Evolutionary conservation across 2,888 invertebrate species (phyloP), one percentile per base, ranked within the genome.

Genomic region (Drosophila tripunctata): DNA sequence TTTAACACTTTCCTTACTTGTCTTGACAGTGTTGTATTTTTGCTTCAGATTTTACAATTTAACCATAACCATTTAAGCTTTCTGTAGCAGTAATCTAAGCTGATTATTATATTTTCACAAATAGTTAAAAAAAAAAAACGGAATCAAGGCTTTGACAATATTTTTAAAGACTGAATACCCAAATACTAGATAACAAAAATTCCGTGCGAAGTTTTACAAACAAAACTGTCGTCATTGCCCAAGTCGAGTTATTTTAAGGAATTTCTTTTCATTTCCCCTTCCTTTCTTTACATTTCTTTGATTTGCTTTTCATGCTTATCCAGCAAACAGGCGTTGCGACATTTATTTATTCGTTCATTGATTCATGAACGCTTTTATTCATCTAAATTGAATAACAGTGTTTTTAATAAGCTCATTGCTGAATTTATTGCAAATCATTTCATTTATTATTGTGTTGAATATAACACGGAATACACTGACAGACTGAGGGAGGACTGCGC

Each of bases 341-440:
- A 43, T 43, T 58, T 45, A 41, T 41, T 60, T 41, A 48, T 35
- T 36, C 43, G 35, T 43, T 54, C 22, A 65, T 65, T 65, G 55
- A 65, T 65, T 55, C 47, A 43, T 36, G 36, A 56, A 47, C 19
- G 64, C 66, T 43, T 65, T 56, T 66, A 48, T 65, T 55, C 38
- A 55, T 55, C 50, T 63, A 15, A 63, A 44, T 63, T 50, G 27
- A 58, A 52, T 44, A 58, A 36, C 57, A 35, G 51, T 10, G n/a
- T 51, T 51, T 51, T 51, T 30, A 51, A 51, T 51, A 40, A 51
- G 51, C 50, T 51, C 50, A 51, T 30, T 21, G 38, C 51, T 51
- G 27, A 19, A 51, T 30, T 51, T 51, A 51, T 38, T 51, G 50
- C 19, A 40, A 40, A 51, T 38, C 27, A 19, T 40, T 40, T 30